Base-by-base conservation (phyloP, 2,888 invertebrate genomes). In the Callosobruchus maculatus region DNA sequence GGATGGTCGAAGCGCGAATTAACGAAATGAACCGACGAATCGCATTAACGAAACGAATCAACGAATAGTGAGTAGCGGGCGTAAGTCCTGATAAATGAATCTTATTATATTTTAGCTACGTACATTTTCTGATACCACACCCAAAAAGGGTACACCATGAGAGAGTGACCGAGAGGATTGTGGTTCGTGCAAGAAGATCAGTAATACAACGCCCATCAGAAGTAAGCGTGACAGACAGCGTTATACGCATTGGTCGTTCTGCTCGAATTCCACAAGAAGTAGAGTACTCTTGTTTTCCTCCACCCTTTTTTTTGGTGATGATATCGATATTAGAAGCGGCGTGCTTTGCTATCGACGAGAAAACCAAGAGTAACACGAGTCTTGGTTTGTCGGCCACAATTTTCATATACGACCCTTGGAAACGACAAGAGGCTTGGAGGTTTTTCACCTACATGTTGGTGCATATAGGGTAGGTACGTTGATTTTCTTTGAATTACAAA, bases 361-460 rank as follows among this genome's bases (percentile, higher is more conserved):
- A 77, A 22, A 74, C 76, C n/a, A 74, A 78, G 70, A 74, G 77
- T 13, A 80, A 87, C 75, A 78, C 74, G 5, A 82, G 80, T 3
- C 77, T 78, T 31, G 96, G 97, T 0, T 95, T 97, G 0, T 91
- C 94, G 66, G 93, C 95, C 9, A 76, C 76, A 66, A 92, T 92
- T 71, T 87, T 94, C 5, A 95, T 98, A 78, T 98, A 97, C 87
- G 93, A 96, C 88, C 98, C 98, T 0, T 89, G 92, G 76, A 92
- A 92, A 83, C 90, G 97, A 77, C 90, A 93, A 74, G 95, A 99
- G 88, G 93, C 93, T 0, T 99, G 99, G 99, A 90, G 99, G 82
- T 98, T 93, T 85, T 83, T 97, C 72, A 94, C 96, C 0, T 99
- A 99, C 85, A 97, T 97, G 97, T 93, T 98, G 85, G 96, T 98